A percentile compares a stretch with the other conserved stretches of the same genome.
phyloP scores from a whole-genome alignment of 2,888 invertebrate genomes.

The Myathropa florea region DNA sequence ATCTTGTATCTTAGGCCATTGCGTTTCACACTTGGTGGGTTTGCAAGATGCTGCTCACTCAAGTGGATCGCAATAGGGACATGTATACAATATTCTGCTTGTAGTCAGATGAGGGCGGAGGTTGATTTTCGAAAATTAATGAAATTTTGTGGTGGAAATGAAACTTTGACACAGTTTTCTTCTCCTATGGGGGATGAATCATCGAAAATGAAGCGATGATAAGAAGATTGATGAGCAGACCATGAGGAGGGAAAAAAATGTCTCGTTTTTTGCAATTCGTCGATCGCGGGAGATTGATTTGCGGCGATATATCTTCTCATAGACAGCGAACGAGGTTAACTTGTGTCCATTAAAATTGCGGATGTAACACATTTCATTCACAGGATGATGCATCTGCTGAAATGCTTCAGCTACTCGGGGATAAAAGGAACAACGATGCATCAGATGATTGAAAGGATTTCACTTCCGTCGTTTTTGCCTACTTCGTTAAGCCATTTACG shows the following conservation, averaged over 20 bases:
- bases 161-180: constrained; percentile 26
- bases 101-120: not conserved
- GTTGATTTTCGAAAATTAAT: constrained; percentile 46
- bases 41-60: constrained; percentile 46
- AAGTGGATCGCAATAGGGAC: constrained; percentile 23
- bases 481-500: not conserved
- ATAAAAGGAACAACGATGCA: not conserved
- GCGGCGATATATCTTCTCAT: constrained; percentile 4
- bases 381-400: not conserved
- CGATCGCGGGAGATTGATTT: constrained; percentile 23
- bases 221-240: constrained; percentile 58
- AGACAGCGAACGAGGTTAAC: not conserved
- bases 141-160: constrained; percentile 40
- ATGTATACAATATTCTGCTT: constrained; percentile 10
- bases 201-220: constrained; percentile 50
- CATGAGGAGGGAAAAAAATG: constrained; percentile 29
- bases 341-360: not conserved
- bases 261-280: not conserved
- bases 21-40: constrained; percentile 54
- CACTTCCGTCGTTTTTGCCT: not conserved
- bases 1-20: constrained; percentile 35
- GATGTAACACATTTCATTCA: not conserved
- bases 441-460: not conserved
- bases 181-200: constrained; percentile 25
- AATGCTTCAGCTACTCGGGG: not conserved